These are phyloP conservation scores for Gymnothorax javanicus DNA, from an alignment of 2,797 vertebrate species.

Conservation along the genomic window DNA sequence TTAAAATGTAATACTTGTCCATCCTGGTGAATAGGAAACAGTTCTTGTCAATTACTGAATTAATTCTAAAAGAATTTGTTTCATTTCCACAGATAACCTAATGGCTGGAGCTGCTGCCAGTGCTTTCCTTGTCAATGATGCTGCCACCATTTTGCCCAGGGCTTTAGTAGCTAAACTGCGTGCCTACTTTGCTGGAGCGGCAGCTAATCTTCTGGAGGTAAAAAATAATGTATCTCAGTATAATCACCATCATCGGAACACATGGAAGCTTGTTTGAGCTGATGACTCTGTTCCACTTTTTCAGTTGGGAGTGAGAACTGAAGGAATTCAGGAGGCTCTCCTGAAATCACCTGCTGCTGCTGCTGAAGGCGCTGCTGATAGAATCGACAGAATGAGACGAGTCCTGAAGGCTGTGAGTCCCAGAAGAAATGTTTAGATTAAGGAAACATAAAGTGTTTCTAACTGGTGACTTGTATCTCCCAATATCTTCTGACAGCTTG, in stretches of 20 bases:
- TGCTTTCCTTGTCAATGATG: constrained; percentile 74
- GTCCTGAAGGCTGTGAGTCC: constrained; percentile 72
- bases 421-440: not conserved
- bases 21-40: not conserved
- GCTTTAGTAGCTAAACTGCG: constrained; percentile 64
- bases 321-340: constrained; percentile 73
- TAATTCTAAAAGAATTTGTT: not conserved
- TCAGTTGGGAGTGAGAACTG: constrained; percentile 73
- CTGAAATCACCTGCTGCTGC: constrained; percentile 59
- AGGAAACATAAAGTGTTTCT: not conserved
- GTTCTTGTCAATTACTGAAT: not conserved
- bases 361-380: constrained; percentile 53
- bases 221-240: constrained; percentile 29
- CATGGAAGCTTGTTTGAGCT: not conserved
- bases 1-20: not conserved
- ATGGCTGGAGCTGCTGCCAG: constrained; percentile 75
- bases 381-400: constrained; percentile 67
- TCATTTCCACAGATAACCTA: constrained; percentile 56
- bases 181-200: constrained; percentile 73
- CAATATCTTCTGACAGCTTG: constrained; percentile 61
- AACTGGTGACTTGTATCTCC: not conserved
- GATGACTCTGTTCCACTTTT: constrained; percentile 34
- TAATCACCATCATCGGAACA: not conserved
- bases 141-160: constrained; percentile 67
- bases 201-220: constrained; percentile 78